Base-by-base conservation (phyloP, 2,888 invertebrate genomes). In the Schizotus pectinicornis region DNA sequence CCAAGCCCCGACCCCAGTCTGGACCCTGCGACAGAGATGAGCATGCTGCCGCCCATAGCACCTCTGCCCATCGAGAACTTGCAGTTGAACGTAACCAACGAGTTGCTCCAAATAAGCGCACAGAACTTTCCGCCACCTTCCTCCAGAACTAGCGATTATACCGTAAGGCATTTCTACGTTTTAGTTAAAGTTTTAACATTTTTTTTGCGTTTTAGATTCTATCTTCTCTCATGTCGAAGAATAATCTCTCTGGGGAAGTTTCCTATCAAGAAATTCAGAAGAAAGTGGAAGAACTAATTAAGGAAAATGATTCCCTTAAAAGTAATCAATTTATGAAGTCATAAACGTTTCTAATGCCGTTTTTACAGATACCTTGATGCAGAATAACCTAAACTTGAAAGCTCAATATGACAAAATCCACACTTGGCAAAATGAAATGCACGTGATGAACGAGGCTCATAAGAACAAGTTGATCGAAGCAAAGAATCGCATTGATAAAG, bases 181-280 rank as follows among this genome's bases (percentile, higher is more conserved):
- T 22, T 2, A 22, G 3, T 22, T 5, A 2, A 22, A 22, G 3
- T 22, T 22, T 5, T 22, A n/a, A n/a, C n/a, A 22, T 22, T 22
- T 22, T 3, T 5, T 22, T 22, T 22, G 2, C 2, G 5, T 22
- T 22, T 22, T 22, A 22, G 22, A 22, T 3, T 22, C 22, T 22
- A 22, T 3, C 22, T 22, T 22, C 22, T 5, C 22, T 22, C 22
- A 2, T 22, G 22, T 22, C 22, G 5, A 22, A 22, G 3, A 5
- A 2, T 22, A 2, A 39, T 9, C 22, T 54, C 8, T 47, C 80
- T 99, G 99, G 64, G 99, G 82, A 72, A 98, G 88, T 6, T 97
- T 97, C 81, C 98, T 98, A 69, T 6, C 72, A 73, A 37, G 75
- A 77, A 61, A 69, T 77, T 39, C 74, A 75, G 37, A 67, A 67